Evolutionary conservation across 2,797 vertebrate genomes (phyloP).

Genomic region (Cetoscarus ocellatus): DNA sequence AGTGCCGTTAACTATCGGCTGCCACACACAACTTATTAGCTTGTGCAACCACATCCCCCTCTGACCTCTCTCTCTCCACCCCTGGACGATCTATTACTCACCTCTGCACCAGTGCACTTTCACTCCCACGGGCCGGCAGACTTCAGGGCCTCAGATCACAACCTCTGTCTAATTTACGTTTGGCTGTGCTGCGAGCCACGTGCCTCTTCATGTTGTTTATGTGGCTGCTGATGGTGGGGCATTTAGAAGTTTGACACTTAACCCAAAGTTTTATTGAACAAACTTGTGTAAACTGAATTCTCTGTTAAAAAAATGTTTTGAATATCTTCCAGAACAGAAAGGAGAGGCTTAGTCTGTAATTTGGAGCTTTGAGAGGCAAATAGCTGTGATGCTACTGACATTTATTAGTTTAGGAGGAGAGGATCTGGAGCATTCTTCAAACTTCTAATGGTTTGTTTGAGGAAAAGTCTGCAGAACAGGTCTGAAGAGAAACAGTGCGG

Average conservation of each 20-base stretch:
- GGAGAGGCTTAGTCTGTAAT: slow-evolving; percentile 9
- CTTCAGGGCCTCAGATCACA: slow-evolving; percentile 56
- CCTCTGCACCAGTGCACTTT: slow-evolving; percentile 43
- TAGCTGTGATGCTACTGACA: slow-evolving; percentile 33
- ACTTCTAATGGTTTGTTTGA: slow-evolving; percentile 33
- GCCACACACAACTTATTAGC: background rate
- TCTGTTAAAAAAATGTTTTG: slow-evolving; percentile 12
- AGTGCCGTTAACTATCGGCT: slow-evolving; percentile 8
- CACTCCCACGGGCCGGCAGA: slow-evolving; percentile 39
- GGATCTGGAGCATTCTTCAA: slow-evolving; percentile 24
- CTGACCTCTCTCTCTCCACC: slow-evolving; percentile 21
- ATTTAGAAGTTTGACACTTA: slow-evolving; percentile 38
- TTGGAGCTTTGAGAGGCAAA: slow-evolving; percentile 36
- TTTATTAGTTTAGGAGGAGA: slow-evolving; percentile 47
- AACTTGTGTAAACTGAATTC: background rate
- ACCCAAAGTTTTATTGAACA: slow-evolving; percentile 27
- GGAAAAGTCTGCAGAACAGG: slow-evolving; percentile 37
- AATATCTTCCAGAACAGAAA: slow-evolving; percentile 17
- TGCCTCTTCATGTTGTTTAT: slow-evolving; percentile 61
- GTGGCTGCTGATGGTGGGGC: slow-evolving; percentile 43
- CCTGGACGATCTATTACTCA: slow-evolving; percentile 53
- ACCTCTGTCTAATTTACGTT: slow-evolving; percentile 72
- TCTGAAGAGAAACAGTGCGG: slow-evolving; percentile 39
- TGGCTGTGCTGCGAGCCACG: slow-evolving; percentile 52
- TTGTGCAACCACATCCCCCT: slow-evolving; percentile 40